A percentile compares a stretch with the other conserved stretches of the same genome.
phyloP scores from a whole-genome alignment of 1,140 invertebrate genomes.

The Drosophila kohkoa region DNA sequence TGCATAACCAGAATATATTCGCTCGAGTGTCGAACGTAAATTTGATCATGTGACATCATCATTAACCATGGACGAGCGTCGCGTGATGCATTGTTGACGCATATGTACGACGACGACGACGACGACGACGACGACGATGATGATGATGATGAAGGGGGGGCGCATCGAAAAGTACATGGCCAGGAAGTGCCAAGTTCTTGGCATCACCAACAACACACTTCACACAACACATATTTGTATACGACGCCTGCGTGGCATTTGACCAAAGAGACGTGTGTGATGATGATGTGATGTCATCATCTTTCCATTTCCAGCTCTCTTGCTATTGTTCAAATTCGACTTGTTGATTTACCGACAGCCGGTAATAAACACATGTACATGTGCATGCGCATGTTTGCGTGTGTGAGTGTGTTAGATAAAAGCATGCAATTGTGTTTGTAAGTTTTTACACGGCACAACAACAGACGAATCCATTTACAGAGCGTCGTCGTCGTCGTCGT shows the following conservation, averaged over 20 bases:
- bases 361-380: constrained; percentile 48
- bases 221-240: neutral
- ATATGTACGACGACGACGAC: neutral
- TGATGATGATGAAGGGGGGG: neutral
- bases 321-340: constrained; percentile 46
- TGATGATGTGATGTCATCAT: constrained; percentile 62
- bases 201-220: constrained; percentile 3
- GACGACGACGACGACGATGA: neutral
- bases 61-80: constrained; percentile 25
- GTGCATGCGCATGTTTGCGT: constrained; percentile 31
- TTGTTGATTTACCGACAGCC: constrained; percentile 71
- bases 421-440: constrained; percentile 16
- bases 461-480: constrained; percentile 39
- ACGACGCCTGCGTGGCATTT: constrained; percentile 49
- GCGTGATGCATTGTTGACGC: constrained; percentile 64
- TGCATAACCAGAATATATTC: constrained; percentile 10
- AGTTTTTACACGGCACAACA: constrained; percentile 27
- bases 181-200: constrained; percentile 42
- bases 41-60: constrained; percentile 78
- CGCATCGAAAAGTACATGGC: neutral
- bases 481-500: neutral
- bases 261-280: constrained; percentile 12
- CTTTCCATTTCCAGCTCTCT: constrained; percentile 16
- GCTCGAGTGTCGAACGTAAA: constrained; percentile 24
- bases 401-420: constrained; percentile 48